Evolutionary conservation across 2,113 vertebrate species (phyloP).

Genomic region (Pantherophis guttatus): DNA sequence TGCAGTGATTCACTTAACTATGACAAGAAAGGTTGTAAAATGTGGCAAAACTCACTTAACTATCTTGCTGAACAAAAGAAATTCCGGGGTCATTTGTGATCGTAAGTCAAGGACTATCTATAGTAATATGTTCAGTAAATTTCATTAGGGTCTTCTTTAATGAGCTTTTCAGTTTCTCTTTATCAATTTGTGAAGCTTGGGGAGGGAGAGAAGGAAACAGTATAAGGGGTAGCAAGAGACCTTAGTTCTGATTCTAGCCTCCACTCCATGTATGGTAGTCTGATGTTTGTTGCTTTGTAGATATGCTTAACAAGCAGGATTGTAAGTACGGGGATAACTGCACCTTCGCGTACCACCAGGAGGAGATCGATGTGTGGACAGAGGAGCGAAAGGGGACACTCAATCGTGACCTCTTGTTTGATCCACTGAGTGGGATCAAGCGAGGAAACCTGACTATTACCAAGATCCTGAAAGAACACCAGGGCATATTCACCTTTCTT

Average conservation of each 20-base stretch:
- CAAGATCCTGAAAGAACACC: constrained; percentile 83
- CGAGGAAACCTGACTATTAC: constrained; percentile 79
- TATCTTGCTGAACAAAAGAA: not conserved
- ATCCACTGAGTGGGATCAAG: constrained; percentile 70
- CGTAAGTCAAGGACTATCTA: not conserved
- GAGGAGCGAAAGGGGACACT: constrained; percentile 88
- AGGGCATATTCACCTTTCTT: constrained; percentile 89
- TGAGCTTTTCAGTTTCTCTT: constrained; percentile 34
- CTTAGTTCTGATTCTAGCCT: constrained; percentile 54
- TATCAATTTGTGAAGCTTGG: constrained; percentile 23
- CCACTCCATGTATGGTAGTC: constrained; percentile 60
- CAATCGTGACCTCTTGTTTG: constrained; percentile 85
- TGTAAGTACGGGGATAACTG: constrained; percentile 92
- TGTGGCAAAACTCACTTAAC: too few relatives aligned
- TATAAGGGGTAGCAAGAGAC: not conserved
- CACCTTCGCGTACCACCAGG: constrained; percentile 94
- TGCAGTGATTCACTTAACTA: not conserved
- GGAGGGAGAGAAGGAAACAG: not conserved
- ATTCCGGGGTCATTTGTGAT: not conserved
- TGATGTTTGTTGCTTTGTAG: constrained; percentile 80
- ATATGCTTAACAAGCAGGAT: constrained; percentile 82
- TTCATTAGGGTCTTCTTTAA: not conserved
- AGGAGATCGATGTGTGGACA: constrained; percentile 96
- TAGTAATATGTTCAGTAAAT: not conserved
- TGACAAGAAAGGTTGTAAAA: not conserved